These are phyloP conservation scores for Chromis chromis DNA, from an alignment of 2,797 vertebrate genomes.

Conservation along the genomic window DNA sequence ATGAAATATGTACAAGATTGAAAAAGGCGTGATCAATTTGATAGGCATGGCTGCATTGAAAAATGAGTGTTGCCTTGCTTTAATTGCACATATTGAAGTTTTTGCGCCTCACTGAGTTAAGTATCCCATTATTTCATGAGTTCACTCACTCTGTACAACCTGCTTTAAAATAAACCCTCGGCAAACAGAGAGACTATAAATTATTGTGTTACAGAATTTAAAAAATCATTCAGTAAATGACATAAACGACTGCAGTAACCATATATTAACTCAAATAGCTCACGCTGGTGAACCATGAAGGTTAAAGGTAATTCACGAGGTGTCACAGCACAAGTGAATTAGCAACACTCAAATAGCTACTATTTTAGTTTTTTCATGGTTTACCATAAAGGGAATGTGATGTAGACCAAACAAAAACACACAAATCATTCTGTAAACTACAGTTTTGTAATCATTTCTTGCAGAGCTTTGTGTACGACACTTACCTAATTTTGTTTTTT, in stretches of 20 bases:
- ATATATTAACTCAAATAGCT: slow-evolving; percentile 21
- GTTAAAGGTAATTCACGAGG: slow-evolving; percentile 2
- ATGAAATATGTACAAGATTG: slow-evolving; percentile 55
- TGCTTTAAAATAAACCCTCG: slow-evolving; percentile 55
- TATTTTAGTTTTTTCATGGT: background rate
- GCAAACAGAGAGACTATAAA: slow-evolving; percentile 42
- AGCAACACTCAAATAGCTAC: background rate
- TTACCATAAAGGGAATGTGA: slow-evolving; percentile 3
- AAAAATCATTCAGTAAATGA: slow-evolving; percentile 25
- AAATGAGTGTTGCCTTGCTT: slow-evolving; percentile 77
- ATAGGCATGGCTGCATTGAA: slow-evolving; percentile 76
- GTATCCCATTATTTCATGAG: slow-evolving; percentile 69
- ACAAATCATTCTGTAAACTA: slow-evolving; percentile 16
- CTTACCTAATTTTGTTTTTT: slow-evolving; percentile 30
- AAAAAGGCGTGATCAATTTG: slow-evolving; percentile 74
- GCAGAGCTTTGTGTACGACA: slow-evolving; percentile 14
- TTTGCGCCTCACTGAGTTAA: slow-evolving; percentile 67
- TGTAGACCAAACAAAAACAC: background rate
- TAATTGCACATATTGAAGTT: slow-evolving; percentile 78
- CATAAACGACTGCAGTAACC: slow-evolving; percentile 37
- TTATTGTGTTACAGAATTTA: slow-evolving; percentile 42
- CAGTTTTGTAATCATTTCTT: slow-evolving; percentile 20
- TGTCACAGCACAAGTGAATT: background rate
- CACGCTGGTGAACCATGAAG: background rate
- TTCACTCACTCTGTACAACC: slow-evolving; percentile 52